Evolutionary conservation across 2,113 vertebrate species (phyloP), one percentile per base, ranked within the genome.

Genomic region (Petaurus breviceps): DNA sequence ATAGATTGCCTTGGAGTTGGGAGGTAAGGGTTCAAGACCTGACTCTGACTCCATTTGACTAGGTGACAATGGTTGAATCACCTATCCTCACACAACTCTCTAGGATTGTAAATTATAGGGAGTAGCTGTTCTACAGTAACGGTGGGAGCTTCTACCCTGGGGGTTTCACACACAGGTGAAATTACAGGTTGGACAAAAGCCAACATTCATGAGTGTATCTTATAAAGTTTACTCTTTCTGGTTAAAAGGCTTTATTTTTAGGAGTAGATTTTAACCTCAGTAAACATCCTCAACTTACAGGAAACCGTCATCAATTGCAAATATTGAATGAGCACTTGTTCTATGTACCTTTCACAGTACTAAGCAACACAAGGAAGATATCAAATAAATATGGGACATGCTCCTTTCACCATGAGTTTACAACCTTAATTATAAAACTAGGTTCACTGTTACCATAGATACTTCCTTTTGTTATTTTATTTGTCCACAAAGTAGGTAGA

Each of bases 1-100:
- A 50, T 92, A 95, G 26, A 2, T 43, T 25, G 24, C 24, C 22
- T 77, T 68, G 0, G 5, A 92, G 46, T 89, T 19, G 91, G 51
- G 97, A 92, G 93, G n/a, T n/a, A n/a, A n/a, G n/a, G n/a, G 22
- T 31, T 91, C 68, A 92, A 77, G 90, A 55, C 5, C 8, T 93
- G 25, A 31, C 23, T 95, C 8, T 43, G 14, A 10, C 52, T 47
- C 25, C 91, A 51, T 93, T 25, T 89, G n/a, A 92, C 5, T 28
- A 1, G 23, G 7, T n/a, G 51, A 31, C 1, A 31, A 49, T 49
- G 43, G 25, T 24, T 12, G 96, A 46, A 84, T 90, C 47, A 8
- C 90, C 46, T 92, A 92, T 57, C 50, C 91, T 92, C 92, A 92
- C 93, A 19, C 22, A 91, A 57, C 2, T 91, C 95, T 95, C 91